These are phyloP conservation scores for Polyploca ridens DNA, from an alignment of 2,888 invertebrate genomes.

Conservation along the genomic window DNA sequence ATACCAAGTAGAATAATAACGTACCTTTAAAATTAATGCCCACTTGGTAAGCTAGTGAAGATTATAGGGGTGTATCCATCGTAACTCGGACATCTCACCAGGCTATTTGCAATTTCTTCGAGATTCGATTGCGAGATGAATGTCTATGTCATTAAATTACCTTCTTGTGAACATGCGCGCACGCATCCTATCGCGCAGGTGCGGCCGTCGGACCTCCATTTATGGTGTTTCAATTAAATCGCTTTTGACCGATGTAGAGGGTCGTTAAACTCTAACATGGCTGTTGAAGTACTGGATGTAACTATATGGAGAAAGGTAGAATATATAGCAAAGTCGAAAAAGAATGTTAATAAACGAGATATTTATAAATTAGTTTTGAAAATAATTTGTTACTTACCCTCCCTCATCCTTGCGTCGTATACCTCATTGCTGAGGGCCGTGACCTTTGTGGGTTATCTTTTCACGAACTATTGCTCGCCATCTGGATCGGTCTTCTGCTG, in stretches of 20 bases:
- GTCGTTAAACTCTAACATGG: constrained; percentile 51
- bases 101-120: constrained; percentile 40
- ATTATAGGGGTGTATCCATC: constrained; percentile 15
- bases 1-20: background rate
- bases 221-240: constrained; percentile 79
- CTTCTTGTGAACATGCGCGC: constrained; percentile 38
- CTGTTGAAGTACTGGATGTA: constrained; percentile 16
- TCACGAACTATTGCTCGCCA: no score
- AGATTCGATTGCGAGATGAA: constrained; percentile 44
- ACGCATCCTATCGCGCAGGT: constrained; percentile 52
- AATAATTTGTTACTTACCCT: no score
- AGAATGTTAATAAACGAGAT: no score
- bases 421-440: no score
- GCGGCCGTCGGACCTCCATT: constrained; percentile 53
- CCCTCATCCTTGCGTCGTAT: no score
- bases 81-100: constrained; percentile 9
- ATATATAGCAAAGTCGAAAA: no score
- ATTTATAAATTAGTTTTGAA: no score
- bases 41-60: constrained; percentile 7
- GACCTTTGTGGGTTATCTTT: no score
- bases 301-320: background rate
- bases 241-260: constrained; percentile 66
- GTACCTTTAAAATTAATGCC: constrained; percentile 13
- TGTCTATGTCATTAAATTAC: constrained; percentile 41
- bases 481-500: no score